These are phyloP conservation scores for Pollimyrus isidori DNA, from an alignment of 2,113 vertebrate species.

Conservation along the genomic window DNA sequence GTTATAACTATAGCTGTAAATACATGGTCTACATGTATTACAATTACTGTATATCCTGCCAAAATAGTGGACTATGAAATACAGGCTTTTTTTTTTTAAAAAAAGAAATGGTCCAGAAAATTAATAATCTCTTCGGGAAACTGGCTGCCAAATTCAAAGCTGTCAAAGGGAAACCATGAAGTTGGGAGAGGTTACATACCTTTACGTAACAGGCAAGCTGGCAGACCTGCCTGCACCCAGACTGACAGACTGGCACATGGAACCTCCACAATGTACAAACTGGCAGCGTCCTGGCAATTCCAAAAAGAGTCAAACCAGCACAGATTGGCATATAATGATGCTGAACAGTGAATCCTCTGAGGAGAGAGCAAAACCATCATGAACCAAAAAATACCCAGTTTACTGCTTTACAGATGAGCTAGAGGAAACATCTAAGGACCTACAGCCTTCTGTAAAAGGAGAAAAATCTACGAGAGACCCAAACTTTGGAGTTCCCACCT, in stretches of 20 bases:
- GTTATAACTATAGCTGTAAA: neutral
- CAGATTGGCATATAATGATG: slow-evolving; percentile 42
- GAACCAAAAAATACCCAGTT: neutral
- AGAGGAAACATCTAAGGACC: neutral
- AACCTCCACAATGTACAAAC: slow-evolving; percentile 48
- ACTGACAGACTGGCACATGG: slow-evolving; percentile 45
- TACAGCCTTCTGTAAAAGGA: neutral
- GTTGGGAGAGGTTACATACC: slow-evolving; percentile 54
- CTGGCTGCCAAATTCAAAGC: slow-evolving; percentile 51
- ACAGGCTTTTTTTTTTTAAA: neutral
- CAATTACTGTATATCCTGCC: neutral
- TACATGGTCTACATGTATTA: neutral
- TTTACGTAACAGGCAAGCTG: slow-evolving; percentile 61
- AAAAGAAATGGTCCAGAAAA: neutral
- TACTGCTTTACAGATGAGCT: neutral
- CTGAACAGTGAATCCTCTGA: slow-evolving; percentile 28
- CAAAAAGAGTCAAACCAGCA: slow-evolving; percentile 42
- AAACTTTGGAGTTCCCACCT: neutral
- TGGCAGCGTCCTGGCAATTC: slow-evolving; percentile 46
- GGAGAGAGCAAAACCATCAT: neutral
- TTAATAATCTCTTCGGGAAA: slow-evolving; percentile 29
- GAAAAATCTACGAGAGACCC: neutral
- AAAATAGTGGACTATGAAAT: neutral
- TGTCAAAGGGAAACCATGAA: slow-evolving; percentile 52
- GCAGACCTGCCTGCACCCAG: slow-evolving; percentile 46